phyloP scores from a whole-genome alignment of 2,113 vertebrate genomes.

The Passer montanus region DNA sequence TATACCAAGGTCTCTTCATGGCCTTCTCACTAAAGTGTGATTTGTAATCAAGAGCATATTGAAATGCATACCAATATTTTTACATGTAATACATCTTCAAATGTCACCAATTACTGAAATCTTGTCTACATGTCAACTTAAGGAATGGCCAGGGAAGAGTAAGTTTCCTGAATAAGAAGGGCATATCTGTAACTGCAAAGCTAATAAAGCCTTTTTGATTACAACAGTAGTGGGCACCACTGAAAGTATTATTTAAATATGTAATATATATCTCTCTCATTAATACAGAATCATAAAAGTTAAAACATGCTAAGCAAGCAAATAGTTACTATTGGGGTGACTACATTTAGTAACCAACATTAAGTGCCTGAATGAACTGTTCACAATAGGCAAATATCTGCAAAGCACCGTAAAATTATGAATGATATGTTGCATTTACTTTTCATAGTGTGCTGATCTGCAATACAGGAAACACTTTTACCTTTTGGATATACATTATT shows the following conservation, averaged over 20 bases:
- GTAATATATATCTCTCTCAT: not conserved
- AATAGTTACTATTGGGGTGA: constrained; percentile 25
- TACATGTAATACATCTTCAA: not conserved
- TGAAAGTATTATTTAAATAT: constrained; percentile 28
- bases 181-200: not conserved
- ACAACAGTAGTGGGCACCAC: not conserved
- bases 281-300: constrained; percentile 6
- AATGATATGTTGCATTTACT: constrained; percentile 12
- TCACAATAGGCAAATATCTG: constrained; percentile 29
- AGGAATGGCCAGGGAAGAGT: not conserved
- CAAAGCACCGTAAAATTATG: constrained; percentile 31
- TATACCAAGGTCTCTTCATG: not conserved
- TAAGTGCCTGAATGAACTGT: constrained; percentile 21
- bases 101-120: not conserved
- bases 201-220: not conserved
- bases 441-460: not conserved
- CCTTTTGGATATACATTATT: not conserved
- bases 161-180: not conserved
- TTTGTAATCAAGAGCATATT: not conserved
- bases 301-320: not conserved
- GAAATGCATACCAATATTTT: not conserved
- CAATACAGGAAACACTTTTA: not conserved
- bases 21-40: not conserved
- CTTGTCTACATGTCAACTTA: not conserved
- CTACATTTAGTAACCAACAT: not conserved